These are phyloP conservation scores for Julus scandinavius DNA, from an alignment of 2,888 invertebrate genomes.

Conservation along the genomic window DNA sequence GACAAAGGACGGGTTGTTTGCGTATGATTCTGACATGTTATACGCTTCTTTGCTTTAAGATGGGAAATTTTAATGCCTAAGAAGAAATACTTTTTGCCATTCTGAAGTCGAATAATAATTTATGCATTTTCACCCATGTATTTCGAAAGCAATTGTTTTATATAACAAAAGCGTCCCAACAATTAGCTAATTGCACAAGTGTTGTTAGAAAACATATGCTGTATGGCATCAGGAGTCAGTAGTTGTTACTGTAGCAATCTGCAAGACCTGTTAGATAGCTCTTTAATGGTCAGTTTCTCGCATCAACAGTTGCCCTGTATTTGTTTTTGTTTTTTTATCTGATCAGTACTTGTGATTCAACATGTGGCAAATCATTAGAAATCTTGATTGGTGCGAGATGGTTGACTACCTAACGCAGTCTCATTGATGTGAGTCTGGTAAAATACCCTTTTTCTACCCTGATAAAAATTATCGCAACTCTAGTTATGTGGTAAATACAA, in stretches of 20 bases:
- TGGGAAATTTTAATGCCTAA: neutral
- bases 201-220: neutral
- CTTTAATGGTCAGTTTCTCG: neutral
- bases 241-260: neutral
- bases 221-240: neutral
- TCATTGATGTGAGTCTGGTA: neutral
- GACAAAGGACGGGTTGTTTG: neutral
- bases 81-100: neutral
- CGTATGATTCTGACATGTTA: too few relatives aligned
- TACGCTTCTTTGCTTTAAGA: neutral
- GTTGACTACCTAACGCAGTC: too few relatives aligned
- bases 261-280: neutral
- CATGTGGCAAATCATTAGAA: neutral
- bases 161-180: neutral
- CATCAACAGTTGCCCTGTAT: neutral
- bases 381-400: too few relatives aligned
- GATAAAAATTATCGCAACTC: slow-evolving; percentile 16
- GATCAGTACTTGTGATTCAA: neutral
- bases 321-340: neutral
- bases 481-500: slow-evolving; percentile 40
- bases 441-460: neutral
- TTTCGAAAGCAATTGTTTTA: neutral
- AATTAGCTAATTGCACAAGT: neutral
- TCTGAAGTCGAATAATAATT: neutral
- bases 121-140: neutral